phyloP scores from a whole-genome alignment of 2,888 invertebrate species.

The Imbricaverruca yamaguchii region DNA sequence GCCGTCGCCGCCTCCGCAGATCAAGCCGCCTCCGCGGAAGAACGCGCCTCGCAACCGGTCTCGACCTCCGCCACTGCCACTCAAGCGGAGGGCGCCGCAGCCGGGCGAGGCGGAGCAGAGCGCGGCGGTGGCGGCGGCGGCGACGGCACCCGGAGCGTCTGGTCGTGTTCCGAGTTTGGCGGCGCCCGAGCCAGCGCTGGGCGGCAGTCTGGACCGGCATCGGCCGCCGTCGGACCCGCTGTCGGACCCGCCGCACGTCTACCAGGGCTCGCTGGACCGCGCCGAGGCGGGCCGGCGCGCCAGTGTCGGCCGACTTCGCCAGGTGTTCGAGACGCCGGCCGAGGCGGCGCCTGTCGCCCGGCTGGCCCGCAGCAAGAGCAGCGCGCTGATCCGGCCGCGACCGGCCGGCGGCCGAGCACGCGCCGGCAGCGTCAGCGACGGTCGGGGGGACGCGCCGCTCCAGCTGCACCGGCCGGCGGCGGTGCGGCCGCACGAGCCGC shows the following conservation, averaged over 20 bases:
- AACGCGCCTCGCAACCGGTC: background rate
- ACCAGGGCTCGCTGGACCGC: constrained; percentile 1
- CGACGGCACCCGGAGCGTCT: background rate
- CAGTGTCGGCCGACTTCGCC: constrained; percentile 12
- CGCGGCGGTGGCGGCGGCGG: background rate
- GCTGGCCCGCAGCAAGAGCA: constrained; percentile 11
- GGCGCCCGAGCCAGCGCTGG: background rate
- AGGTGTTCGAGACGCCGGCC: constrained; percentile 1
- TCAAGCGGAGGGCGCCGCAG: background rate
- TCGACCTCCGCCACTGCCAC: constrained; percentile 3
- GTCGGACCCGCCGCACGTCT: background rate
- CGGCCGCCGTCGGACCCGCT: background rate
- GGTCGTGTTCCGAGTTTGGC: background rate
- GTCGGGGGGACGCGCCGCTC: background rate
- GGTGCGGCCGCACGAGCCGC: background rate
- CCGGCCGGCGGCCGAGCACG: background rate
- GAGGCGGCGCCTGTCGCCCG: background rate
- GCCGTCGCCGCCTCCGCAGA: constrained; percentile 6
- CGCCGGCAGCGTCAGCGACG: too few relatives aligned
- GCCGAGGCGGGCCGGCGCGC: background rate
- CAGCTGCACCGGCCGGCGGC: background rate
- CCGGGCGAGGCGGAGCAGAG: background rate
- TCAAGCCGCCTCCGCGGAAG: background rate
- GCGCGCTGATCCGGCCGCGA: background rate
- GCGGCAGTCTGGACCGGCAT: constrained; percentile 3